Evolutionary conservation across 2,113 vertebrate species (phyloP).

Genomic region (Aramus guarauna): DNA sequence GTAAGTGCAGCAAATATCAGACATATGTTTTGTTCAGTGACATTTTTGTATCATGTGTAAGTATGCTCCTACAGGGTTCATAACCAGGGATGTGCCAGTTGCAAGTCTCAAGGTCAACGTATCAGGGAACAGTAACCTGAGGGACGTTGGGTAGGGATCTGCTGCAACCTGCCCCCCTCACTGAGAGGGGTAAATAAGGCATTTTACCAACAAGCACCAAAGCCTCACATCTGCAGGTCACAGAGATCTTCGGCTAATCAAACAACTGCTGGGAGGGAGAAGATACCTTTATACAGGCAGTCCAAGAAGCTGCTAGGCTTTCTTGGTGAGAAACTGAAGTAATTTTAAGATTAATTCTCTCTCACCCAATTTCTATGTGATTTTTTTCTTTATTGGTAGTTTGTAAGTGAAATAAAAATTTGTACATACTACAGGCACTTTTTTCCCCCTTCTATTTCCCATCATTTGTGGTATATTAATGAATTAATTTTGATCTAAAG

Average conservation of each 20-base stretch:
- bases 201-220: background rate
- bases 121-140: background rate
- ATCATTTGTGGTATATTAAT: background rate
- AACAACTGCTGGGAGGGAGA: background rate
- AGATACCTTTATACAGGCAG: background rate
- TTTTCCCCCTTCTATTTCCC: background rate
- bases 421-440: background rate
- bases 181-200: background rate
- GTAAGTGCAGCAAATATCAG: background rate
- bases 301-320: background rate
- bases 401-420: background rate
- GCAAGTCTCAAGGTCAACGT: background rate
- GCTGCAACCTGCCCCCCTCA: background rate
- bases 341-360: background rate
- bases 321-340: background rate
- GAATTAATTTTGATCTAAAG: background rate
- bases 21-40: background rate
- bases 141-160: background rate
- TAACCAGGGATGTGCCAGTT: background rate
- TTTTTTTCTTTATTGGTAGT: background rate
- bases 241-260: background rate
- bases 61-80: background rate
- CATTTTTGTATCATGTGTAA: background rate
- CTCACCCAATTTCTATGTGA: background rate
- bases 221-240: background rate